Base-by-base conservation (phyloP, 2,888 invertebrate genomes). In the Eupithecia vulgata region DNA sequence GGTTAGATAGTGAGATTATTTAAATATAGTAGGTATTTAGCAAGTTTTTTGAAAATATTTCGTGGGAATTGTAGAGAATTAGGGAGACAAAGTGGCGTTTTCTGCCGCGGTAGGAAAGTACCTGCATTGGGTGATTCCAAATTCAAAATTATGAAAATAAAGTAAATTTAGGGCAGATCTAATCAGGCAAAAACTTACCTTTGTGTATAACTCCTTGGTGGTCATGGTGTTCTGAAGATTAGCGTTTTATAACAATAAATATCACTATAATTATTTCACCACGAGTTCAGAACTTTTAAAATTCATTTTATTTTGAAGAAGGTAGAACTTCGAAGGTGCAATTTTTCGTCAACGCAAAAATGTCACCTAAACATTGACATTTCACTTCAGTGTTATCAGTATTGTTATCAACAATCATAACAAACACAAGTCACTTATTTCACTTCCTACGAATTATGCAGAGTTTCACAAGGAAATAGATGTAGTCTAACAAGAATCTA, bases 181-280 rank as follows among this genome's bases (percentile, higher is more conserved):
- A 34, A 34, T 61, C 61, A 61, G 6, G 34, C 1, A 61, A 21
- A 61, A 30, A 42, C 7, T 78, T 91, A 95, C 95, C 94, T 94
- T 94, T 25, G 95, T 94, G 78, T 94, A 95, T 1, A 95, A 85
- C 85, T 95, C 95, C 87, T 94, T 95, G 72, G 95, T 94, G 70
- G 95, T 95, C 95, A 95, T 93, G 67, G 45, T 83, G 72, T 80
- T 73, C 80, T 80, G 78, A 79, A 74, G 72, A 67, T 67, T 25
- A 57, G 25, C 40, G 69, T 68, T 76, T 73, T 75, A 76, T 79
- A 76, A 76, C 78, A 77, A 78, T 81, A 82, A 65, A 77, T 79
- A 79, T 75, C 75, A 77, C 81, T 80, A 75, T 78, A 75, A 78
- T 82, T 78, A 91, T 88, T 91, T 91, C 82, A 91, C 90, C 84